Percentiles rank a stretch among this genome's conserved stretches.
Conservation (phyloP, 1,140 invertebrate species). For the Drosophila busckii region DNA sequence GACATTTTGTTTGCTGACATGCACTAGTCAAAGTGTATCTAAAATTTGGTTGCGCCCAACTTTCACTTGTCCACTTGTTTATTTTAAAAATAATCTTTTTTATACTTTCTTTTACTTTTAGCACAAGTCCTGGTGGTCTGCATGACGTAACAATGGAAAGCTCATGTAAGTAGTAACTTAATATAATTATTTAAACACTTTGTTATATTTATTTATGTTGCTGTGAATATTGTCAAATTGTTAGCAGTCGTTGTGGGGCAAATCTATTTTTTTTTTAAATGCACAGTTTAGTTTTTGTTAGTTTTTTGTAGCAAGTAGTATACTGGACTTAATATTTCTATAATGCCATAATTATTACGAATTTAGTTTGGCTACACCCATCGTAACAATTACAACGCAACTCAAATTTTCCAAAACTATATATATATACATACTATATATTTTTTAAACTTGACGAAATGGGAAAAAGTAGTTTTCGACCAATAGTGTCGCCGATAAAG, state of each 20-base stretch:
- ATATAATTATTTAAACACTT: background rate
- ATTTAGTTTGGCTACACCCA: slow-evolving; percentile 16
- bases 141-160: slow-evolving; percentile 81
- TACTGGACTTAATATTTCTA: too few species aligned
- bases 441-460: slow-evolving; percentile 21
- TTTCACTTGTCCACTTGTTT: too few species aligned
- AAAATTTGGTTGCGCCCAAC: too few species aligned
- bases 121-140: slow-evolving; percentile 80
- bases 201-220: background rate
- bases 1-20: too few species aligned
- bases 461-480: slow-evolving; percentile 5
- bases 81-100: slow-evolving; percentile 49
- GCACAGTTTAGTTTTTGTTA: too few species aligned
- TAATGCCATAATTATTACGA: too few species aligned
- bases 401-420: slow-evolving; percentile 7
- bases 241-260: too few species aligned
- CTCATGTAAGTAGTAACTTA: slow-evolving; percentile 53
- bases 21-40: too few species aligned
- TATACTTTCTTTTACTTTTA: slow-evolving; percentile 73
- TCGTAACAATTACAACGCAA: slow-evolving; percentile 8
- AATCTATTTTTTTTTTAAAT: too few species aligned
- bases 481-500: background rate
- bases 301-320: too few species aligned
- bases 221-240: slow-evolving; percentile 16
- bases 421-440: too few species aligned